Percentiles rank a stretch among this genome's conserved stretches.
These are phyloP conservation scores for Neelides folsomi DNA, from an alignment of 2,888 invertebrate species.

Conservation along the genomic window DNA sequence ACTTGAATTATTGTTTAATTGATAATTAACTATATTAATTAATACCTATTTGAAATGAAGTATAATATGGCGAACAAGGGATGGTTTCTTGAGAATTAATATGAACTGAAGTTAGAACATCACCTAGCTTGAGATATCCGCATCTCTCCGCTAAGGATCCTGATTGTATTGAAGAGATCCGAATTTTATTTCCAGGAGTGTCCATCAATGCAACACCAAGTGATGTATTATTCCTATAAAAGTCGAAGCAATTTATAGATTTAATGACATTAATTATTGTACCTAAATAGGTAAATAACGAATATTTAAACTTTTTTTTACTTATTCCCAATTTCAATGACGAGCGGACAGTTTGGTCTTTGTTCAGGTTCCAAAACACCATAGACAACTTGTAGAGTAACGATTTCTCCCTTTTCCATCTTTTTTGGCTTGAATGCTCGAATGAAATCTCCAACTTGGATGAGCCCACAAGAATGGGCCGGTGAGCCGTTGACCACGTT, in stretches of 20 bases:
- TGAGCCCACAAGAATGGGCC: conserved; percentile 27
- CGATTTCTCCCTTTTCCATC: background rate
- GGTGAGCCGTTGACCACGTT: conserved; percentile 20
- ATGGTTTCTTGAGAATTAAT: conserved; percentile 23
- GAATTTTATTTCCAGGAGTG: conserved; percentile 23
- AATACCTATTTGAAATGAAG: conserved; percentile 24
- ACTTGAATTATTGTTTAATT: no score
- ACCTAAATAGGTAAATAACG: background rate
- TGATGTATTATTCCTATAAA: conserved; percentile 23
- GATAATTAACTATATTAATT: no score
- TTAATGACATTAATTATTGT: background rate
- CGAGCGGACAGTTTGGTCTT: conserved; percentile 26
- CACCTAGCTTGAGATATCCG: conserved; percentile 24
- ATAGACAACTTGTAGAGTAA: conserved; percentile 27
- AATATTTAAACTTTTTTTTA: conserved; percentile 4
- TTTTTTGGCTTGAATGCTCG: conserved; percentile 11
- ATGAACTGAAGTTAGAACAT: conserved; percentile 25
- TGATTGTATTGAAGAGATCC: conserved; percentile 27
- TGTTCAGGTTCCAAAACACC: conserved; percentile 27
- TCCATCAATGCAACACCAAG: conserved; percentile 29
- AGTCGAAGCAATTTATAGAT: background rate
- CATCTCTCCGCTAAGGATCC: conserved; percentile 29
- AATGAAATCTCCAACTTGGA: conserved; percentile 31
- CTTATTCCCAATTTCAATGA: conserved; percentile 32
- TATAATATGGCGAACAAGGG: conserved; percentile 28